Conservation (phyloP, 2,888 invertebrate species). For the Agrotis ipsilon region DNA sequence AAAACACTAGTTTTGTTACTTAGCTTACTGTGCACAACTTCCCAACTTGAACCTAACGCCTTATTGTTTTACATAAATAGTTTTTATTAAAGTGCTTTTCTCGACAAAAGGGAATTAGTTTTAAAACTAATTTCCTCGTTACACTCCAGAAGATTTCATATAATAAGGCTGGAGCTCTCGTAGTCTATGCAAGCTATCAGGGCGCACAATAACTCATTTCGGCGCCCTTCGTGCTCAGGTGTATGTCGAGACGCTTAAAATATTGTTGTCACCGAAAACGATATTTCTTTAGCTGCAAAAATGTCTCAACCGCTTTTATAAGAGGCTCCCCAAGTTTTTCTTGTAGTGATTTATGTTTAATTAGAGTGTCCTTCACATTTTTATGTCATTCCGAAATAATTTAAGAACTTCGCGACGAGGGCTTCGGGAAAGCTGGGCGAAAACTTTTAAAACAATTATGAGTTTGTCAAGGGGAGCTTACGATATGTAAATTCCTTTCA, state of each 20-base stretch:
- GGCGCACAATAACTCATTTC: constrained; percentile 79
- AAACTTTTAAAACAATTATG: constrained; percentile 76
- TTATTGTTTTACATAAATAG: constrained; percentile 46
- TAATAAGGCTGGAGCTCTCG: constrained; percentile 23
- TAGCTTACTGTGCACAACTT: constrained; percentile 2
- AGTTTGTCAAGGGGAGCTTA: constrained; percentile 68
- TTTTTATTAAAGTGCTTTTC: constrained; percentile 26
- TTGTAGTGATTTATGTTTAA: constrained; percentile 87
- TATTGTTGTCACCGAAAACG: constrained; percentile 85
- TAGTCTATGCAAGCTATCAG: constrained; percentile 48
- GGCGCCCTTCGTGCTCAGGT: constrained; percentile 82
- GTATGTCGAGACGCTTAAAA: constrained; percentile 82
- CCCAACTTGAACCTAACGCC: constrained; percentile 24
- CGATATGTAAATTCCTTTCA: constrained; percentile 64
- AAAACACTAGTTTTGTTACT: constrained; percentile 28
- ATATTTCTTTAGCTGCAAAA: constrained; percentile 85
- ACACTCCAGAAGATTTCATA: constrained; percentile 17
- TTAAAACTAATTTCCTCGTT: constrained; percentile 33
- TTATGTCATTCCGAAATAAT: constrained; percentile 78
- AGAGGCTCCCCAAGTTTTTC: constrained; percentile 78
- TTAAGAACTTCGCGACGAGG: constrained; percentile 75
- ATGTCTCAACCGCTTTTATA: constrained; percentile 80
- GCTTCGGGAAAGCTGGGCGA: constrained; percentile 65
- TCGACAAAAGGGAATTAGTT: constrained; percentile 27
- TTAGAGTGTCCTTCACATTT: constrained; percentile 84